A percentile compares a stretch with the other conserved stretches of the same genome.
These are phyloP conservation scores for Gallinago paraguaiae DNA, from an alignment of 2,113 vertebrate genomes.

Conservation along the genomic window DNA sequence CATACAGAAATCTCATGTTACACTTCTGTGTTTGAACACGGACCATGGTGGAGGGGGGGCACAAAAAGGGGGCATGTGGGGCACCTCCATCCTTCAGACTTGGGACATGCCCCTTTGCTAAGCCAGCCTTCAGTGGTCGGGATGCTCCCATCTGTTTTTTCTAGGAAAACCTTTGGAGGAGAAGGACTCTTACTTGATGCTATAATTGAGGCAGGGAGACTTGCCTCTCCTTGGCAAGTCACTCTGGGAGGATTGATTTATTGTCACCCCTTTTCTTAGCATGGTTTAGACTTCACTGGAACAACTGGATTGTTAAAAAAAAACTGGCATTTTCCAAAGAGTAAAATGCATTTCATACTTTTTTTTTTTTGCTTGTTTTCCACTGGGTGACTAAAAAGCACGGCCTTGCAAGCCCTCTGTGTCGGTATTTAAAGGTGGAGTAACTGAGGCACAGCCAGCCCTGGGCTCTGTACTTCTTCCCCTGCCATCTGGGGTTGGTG, in stretches of 20 bases:
- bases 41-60: rapidly evolving
- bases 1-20: background rate
- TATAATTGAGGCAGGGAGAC: background rate
- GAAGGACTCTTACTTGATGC: background rate
- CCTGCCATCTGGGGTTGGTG: background rate
- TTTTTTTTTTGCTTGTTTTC: background rate
- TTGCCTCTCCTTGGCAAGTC: background rate
- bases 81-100: background rate
- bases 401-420: background rate
- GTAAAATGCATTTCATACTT: rapidly evolving
- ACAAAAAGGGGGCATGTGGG: rapidly evolving
- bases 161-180: background rate
- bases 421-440: background rate
- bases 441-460: background rate
- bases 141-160: background rate
- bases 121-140: rapidly evolving
- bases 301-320: background rate
- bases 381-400: background rate
- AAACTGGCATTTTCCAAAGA: background rate
- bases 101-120: background rate
- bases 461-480: background rate
- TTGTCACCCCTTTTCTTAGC: background rate
- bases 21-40: rapidly evolving
- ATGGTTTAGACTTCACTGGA: background rate
- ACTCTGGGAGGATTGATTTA: background rate